phyloP scores from a whole-genome alignment of 1,140 invertebrate species.

The Whitmania pigra region DNA sequence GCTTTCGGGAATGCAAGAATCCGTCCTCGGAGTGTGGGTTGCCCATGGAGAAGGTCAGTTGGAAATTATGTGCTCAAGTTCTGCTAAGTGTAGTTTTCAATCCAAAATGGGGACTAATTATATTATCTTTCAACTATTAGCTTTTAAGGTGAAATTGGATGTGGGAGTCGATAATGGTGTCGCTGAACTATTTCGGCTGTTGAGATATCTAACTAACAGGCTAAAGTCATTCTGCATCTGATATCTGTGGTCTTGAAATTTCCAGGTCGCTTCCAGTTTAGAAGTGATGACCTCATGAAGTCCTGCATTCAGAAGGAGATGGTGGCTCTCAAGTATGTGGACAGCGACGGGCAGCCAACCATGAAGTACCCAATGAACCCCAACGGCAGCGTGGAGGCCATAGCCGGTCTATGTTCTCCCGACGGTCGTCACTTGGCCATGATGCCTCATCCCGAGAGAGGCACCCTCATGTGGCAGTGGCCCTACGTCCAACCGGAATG shows the following conservation, averaged over 20 bases:
- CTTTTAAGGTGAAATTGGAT: too few relatives aligned
- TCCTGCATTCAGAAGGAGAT: constrained; percentile 52
- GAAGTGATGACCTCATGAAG: constrained; percentile 44
- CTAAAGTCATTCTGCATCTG: too few relatives aligned
- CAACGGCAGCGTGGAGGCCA: constrained; percentile 64
- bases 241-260: constrained; percentile 25
- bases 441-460: constrained; percentile 94
- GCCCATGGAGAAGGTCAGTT: constrained; percentile 83
- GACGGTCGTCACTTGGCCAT: constrained; percentile 86
- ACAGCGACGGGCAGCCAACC: constrained; percentile 63
- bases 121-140: too few relatives aligned
- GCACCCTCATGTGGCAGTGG: constrained; percentile 40
- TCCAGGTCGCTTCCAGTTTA: constrained; percentile 49
- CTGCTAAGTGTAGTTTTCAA: too few relatives aligned
- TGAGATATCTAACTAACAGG: too few relatives aligned
- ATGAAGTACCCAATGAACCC: constrained; percentile 80
- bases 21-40: constrained; percentile 78
- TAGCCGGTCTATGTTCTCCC: constrained; percentile 72
- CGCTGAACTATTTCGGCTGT: too few relatives aligned
- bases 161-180: too few relatives aligned
- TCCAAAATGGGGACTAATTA: not conserved
- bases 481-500: constrained; percentile 39
- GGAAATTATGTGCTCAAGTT: not conserved
- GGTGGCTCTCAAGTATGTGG: constrained; percentile 65
- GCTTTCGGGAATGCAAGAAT: constrained; percentile 70